Conservation (phyloP, 2,888 invertebrate genomes). For the Linyphia triangularis region DNA sequence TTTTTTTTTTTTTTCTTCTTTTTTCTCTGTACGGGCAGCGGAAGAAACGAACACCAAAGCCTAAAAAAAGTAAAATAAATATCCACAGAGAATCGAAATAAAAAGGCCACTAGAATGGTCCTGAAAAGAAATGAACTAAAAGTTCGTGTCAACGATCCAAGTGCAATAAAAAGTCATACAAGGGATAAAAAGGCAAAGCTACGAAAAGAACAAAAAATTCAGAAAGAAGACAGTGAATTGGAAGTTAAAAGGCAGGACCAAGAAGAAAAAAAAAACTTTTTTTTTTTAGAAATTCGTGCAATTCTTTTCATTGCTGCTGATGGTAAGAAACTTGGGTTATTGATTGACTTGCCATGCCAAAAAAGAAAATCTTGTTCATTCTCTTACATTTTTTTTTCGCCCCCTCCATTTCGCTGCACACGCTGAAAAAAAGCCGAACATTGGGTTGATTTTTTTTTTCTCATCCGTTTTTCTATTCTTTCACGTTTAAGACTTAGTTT, state of each 20-base stretch:
- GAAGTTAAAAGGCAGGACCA: conserved; percentile 33
- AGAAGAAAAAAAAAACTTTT: conserved; percentile 41
- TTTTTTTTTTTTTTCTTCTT: no score
- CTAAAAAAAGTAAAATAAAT: neutral
- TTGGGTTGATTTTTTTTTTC: conserved; percentile 44
- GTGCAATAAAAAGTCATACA: conserved; percentile 59
- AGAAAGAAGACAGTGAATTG: conserved; percentile 41
- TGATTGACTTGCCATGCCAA: conserved; percentile 70
- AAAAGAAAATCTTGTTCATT: conserved; percentile 64
- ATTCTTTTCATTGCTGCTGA: conserved; percentile 67
- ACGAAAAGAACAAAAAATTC: conserved; percentile 42
- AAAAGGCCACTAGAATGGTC: conserved; percentile 10
- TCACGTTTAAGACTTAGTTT: no score
- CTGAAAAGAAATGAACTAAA: conserved; percentile 61
- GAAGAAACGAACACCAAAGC: conserved; percentile 1
- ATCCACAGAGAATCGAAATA: neutral
- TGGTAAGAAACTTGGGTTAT: conserved; percentile 68
- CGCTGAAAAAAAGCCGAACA: conserved; percentile 45
- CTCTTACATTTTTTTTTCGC: conserved; percentile 44
- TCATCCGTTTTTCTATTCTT: conserved; percentile 14
- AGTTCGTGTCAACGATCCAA: conserved; percentile 70
- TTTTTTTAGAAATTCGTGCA: conserved; percentile 66
- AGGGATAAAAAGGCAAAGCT: conserved; percentile 24
- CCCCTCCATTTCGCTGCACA: conserved; percentile 33
- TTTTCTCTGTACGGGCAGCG: neutral